Base-by-base conservation (phyloP, 2,113 vertebrate genomes). In the Vimba vimba region DNA sequence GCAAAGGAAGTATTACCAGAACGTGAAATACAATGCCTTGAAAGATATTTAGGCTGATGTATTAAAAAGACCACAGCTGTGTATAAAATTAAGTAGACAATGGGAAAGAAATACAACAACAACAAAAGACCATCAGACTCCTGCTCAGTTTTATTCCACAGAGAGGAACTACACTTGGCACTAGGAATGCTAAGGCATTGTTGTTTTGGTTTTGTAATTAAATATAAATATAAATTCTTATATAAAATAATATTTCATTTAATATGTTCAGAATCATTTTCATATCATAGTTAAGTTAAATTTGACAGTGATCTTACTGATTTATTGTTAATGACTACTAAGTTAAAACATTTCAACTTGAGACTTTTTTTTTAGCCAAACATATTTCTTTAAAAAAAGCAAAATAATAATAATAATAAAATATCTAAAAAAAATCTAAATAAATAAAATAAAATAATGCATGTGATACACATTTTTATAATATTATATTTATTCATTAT, bases 1-100 rank as follows among this genome's bases (percentile, higher is more conserved):
- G 91, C 91, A 88, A 84, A 90, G 87, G 86, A 92, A 91, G 77
- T 89, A 83, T 91, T 89, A 80, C 86, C 45, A 84, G 66, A 91
- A 88, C 87, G 50, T 84, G 86, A 78, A 91, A 52, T 6, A 60
- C 88, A 86, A 79, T 57, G 73, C 74, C 90, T 87, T 85, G 82
- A 87, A 85, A 68, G 86, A 83, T 76, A 83, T 83, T 83, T 68
- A 83, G 43, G 64, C 80, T 74, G 75, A 83, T 87, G 57, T 83
- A 83, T 76, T 50, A 57, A 68, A 69, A 68, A 87, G 39, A 30
- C 25, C 60, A 84, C 76, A 64, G 57, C 78, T 74, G 79, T 27
- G 27, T 66, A 68, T 82, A 45, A 66, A 82, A 68, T 52, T 30
- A 68, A 82, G 50, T 33, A 9, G 74, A 77, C 73, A 75, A 75